Conservation (phyloP, 2,113 vertebrate species). For the Myotis brandtii region DNA sequence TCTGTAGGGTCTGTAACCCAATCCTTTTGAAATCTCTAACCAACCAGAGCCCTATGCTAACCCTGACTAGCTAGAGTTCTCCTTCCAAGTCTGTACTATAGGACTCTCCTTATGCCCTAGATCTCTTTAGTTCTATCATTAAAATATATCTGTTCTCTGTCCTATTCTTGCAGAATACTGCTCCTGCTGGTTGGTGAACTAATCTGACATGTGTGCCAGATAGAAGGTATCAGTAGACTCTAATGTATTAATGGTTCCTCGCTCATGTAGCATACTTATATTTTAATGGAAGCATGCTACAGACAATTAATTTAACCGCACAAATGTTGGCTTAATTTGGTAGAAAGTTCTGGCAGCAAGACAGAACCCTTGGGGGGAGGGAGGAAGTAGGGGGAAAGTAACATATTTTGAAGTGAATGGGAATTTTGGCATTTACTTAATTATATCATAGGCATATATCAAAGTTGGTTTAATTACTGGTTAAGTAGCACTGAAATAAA, state of each 20-base stretch:
- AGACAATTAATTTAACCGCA: not conserved
- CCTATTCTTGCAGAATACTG: not conserved
- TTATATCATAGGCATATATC: not conserved
- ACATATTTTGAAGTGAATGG: not conserved
- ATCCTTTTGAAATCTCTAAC: not conserved
- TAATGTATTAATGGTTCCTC: not conserved
- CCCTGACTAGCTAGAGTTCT: not conserved
- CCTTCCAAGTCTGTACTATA: not conserved
- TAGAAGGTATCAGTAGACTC: not conserved
- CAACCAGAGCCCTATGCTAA: not conserved
- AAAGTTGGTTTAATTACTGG: not conserved
- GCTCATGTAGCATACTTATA: not conserved
- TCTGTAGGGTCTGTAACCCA: too few relatives aligned
- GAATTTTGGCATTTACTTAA: not conserved
- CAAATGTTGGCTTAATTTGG: not conserved
- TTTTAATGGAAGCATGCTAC: not conserved
- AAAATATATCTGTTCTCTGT: not conserved
- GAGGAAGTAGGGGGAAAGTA: too few relatives aligned
- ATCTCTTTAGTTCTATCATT: not conserved
- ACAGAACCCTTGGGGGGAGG: not conserved
- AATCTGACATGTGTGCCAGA: rapidly evolving
- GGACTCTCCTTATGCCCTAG: not conserved
- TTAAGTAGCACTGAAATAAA: constrained; percentile 4
- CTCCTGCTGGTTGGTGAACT: not conserved
- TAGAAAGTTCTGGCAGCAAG: not conserved